These are phyloP conservation scores for Pelochelys cantorii DNA, from an alignment of 2,797 vertebrate genomes.

Conservation along the genomic window DNA sequence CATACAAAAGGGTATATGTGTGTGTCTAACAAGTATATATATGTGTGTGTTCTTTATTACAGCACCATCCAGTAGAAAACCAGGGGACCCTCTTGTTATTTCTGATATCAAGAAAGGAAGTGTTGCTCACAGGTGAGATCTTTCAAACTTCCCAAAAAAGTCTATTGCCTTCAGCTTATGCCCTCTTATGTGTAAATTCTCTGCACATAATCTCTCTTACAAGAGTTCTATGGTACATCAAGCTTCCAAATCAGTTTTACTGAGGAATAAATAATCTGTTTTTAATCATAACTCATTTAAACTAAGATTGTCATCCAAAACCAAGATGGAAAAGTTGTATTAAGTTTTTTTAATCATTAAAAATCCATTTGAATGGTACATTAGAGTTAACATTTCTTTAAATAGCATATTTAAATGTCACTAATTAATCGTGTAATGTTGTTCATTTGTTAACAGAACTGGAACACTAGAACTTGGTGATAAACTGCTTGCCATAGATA, in stretches of 20 bases:
- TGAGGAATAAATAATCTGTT: not conserved
- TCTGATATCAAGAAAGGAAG: conserved; percentile 99
- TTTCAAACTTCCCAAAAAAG: not conserved
- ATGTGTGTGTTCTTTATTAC: conserved; percentile 58
- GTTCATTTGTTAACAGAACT: conserved; percentile 83
- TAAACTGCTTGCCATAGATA: conserved; percentile 96
- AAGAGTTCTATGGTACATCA: not conserved
- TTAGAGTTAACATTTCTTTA: not conserved
- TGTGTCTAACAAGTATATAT: not conserved
- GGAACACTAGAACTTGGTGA: conserved; percentile 96
- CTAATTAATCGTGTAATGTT: not conserved
- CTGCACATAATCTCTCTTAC: not conserved
- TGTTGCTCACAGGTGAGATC: conserved; percentile 94
- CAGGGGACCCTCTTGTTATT: conserved; percentile 96
- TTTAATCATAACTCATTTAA: not conserved
- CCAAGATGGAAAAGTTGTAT: not conserved
- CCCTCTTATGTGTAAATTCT: not conserved
- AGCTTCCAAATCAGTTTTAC: not conserved
- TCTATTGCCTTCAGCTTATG: not conserved
- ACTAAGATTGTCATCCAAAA: not conserved
- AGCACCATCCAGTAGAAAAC: conserved; percentile 97
- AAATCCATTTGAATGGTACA: not conserved
- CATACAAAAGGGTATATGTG: not conserved
- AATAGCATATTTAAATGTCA: not conserved
- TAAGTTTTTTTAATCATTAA: not conserved